Percentiles rank a stretch among this genome's conserved stretches.
Conservation (phyloP, 2,797 vertebrate species). For the Antennarius maculatus region DNA sequence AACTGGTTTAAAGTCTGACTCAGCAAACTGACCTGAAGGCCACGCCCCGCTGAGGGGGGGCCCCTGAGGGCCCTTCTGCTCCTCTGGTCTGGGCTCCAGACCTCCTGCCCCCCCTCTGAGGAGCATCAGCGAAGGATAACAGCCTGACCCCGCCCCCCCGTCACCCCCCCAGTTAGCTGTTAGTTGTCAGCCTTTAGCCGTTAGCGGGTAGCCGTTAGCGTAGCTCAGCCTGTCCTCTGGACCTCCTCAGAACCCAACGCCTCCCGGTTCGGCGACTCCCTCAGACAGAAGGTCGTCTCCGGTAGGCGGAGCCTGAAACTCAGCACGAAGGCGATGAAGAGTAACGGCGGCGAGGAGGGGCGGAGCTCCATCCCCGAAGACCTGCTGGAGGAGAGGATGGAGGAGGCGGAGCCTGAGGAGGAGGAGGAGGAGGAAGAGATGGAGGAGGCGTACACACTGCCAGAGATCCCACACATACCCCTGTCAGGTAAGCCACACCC, state of each 20-base stretch:
- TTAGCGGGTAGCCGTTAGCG: background rate
- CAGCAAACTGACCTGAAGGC: no score
- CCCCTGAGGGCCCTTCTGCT: no score
- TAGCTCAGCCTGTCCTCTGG: background rate
- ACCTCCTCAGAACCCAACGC: constrained; percentile 55
- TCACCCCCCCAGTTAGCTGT: no score
- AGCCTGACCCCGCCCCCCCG: no score
- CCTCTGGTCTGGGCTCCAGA: constrained; percentile 45
- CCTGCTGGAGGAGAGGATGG: background rate
- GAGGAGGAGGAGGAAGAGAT: constrained; percentile 23
- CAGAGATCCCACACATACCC: constrained; percentile 72
- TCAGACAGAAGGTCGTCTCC: constrained; percentile 29
- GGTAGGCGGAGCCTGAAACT: constrained; percentile 50
- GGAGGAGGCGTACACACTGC: constrained; percentile 64
- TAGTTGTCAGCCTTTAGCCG: no score
- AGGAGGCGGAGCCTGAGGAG: constrained; percentile 5
- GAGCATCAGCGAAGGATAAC: background rate
- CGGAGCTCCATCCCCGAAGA: constrained; percentile 3
- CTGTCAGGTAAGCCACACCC: constrained; percentile 73
- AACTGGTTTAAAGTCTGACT: no score
- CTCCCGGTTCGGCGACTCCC: background rate
- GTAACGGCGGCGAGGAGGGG: background rate
- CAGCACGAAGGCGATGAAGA: constrained; percentile 53
- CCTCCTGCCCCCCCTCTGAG: constrained; percentile 46
- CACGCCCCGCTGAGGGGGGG: no score